Conservation (phyloP, 2,888 invertebrate genomes). For the Dicycla oo region DNA sequence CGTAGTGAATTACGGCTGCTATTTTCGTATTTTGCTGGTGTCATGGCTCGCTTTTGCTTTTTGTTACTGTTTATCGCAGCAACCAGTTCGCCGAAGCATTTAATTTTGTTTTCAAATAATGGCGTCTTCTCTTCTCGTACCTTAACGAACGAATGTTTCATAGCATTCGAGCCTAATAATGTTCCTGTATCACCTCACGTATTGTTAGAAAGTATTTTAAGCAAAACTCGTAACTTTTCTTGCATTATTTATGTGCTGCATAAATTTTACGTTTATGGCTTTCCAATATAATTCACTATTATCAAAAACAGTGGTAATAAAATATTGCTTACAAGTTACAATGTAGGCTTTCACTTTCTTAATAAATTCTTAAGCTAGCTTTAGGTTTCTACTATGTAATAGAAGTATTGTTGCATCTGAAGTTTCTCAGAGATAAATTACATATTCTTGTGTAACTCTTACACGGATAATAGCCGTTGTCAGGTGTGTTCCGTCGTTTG, state of each 20-base stretch:
- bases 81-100: slow-evolving; percentile 64
- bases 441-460: slow-evolving; percentile 50
- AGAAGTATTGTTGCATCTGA: slow-evolving; percentile 43
- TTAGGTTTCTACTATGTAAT: slow-evolving; percentile 48
- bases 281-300: slow-evolving; percentile 65
- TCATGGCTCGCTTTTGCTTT: slow-evolving; percentile 70
- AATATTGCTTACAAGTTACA: slow-evolving; percentile 44
- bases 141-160: slow-evolving; percentile 73
- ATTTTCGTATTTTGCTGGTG: slow-evolving; percentile 69
- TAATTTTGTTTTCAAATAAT: slow-evolving; percentile 75
- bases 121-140: slow-evolving; percentile 68
- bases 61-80: slow-evolving; percentile 65
- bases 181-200: slow-evolving; percentile 72
- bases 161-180: slow-evolving; percentile 69
- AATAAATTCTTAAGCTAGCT: slow-evolving; percentile 31
- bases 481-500: slow-evolving; percentile 59
- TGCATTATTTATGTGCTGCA: slow-evolving; percentile 68
- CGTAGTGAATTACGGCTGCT: slow-evolving; percentile 66
- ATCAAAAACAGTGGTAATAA: slow-evolving; percentile 59
- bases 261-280: slow-evolving; percentile 57
- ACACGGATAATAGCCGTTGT: slow-evolving; percentile 63
- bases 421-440: slow-evolving; percentile 46
- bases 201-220: slow-evolving; percentile 80
- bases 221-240: slow-evolving; percentile 64
- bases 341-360: slow-evolving; percentile 66